A percentile compares a stretch with the other conserved stretches of the same genome.
Evolutionary conservation across 2,113 vertebrate genomes (phyloP).

Genomic region (cattle (Bos taurus)): DNA sequence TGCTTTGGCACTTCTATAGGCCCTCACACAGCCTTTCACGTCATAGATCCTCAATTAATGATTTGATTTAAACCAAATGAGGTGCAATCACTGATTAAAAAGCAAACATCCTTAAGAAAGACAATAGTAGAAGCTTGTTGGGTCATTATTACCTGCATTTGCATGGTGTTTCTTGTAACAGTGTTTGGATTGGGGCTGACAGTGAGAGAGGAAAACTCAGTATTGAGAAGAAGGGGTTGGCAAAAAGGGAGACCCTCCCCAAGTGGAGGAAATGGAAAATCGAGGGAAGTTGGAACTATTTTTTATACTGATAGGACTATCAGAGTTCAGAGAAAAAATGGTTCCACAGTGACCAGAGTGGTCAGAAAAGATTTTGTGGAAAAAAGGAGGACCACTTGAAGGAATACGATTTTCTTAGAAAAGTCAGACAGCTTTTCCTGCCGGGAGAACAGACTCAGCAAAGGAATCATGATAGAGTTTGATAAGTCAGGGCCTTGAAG

Average conservation of each 20-base stretch:
- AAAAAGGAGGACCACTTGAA: background rate
- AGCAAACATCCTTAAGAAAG: background rate
- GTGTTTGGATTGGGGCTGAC: background rate
- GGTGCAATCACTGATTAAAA: background rate
- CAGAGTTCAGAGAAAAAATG: background rate
- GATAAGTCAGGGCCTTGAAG: background rate
- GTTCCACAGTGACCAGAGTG: background rate
- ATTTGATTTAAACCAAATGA: background rate
- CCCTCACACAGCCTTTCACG: background rate
- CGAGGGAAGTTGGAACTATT: background rate
- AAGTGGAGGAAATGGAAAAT: background rate
- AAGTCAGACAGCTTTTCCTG: background rate
- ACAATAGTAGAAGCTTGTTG: background rate
- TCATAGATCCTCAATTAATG: background rate
- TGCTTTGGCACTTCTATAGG: background rate
- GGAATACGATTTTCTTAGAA: background rate
- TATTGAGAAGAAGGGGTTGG: background rate
- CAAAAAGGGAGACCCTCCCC: background rate
- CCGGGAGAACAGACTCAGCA: background rate
- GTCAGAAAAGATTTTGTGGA: background rate
- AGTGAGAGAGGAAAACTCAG: background rate
- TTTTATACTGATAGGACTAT: background rate
- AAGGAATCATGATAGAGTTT: background rate
- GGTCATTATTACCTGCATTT: background rate
- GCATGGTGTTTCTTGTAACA: background rate